Conservation (phyloP, 92 coral and sea anemone genomes). For the Porites evermanni region DNA sequence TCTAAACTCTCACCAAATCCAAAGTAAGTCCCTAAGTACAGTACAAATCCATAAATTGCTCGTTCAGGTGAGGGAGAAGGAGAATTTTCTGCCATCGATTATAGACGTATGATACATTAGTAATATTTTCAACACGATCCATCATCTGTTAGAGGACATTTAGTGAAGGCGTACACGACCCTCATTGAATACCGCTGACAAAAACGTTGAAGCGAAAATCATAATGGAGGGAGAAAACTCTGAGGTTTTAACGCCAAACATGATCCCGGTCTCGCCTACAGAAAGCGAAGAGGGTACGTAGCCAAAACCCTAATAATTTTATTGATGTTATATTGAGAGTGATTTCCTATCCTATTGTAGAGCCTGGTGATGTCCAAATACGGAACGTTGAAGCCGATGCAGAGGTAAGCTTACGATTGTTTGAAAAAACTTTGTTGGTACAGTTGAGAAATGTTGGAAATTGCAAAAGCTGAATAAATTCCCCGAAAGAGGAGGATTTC, state of each 20-base stretch:
- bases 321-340: background rate
- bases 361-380: slow-evolving; percentile 42
- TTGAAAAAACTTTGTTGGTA: background rate
- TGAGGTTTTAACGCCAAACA: slow-evolving; percentile 1
- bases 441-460: too few species aligned
- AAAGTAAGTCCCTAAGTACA: slow-evolving; percentile 86
- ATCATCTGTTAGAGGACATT: slow-evolving; percentile 12
- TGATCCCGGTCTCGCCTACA: background rate
- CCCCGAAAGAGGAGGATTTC: too few species aligned
- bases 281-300: slow-evolving; percentile 30
- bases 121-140: too few species aligned
- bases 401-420: slow-evolving; percentile 52
- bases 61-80: slow-evolving; percentile 96
- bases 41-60: slow-evolving; percentile 97
- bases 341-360: slow-evolving; percentile 25
- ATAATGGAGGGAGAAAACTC: slow-evolving; percentile 47
- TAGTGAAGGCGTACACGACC: background rate
- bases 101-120: too few species aligned
- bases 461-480: too few species aligned
- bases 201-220: too few species aligned
- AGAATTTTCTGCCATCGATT: slow-evolving; percentile 78
- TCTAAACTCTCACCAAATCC: slow-evolving; percentile 77
- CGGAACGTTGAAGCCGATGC: slow-evolving; percentile 61
- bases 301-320: background rate
- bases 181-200: slow-evolving; percentile 9